A percentile compares a stretch with the other conserved stretches of the same genome.
These are phyloP conservation scores for Hyla sarda DNA, from an alignment of 2,113 vertebrate genomes.

Conservation along the genomic window DNA sequence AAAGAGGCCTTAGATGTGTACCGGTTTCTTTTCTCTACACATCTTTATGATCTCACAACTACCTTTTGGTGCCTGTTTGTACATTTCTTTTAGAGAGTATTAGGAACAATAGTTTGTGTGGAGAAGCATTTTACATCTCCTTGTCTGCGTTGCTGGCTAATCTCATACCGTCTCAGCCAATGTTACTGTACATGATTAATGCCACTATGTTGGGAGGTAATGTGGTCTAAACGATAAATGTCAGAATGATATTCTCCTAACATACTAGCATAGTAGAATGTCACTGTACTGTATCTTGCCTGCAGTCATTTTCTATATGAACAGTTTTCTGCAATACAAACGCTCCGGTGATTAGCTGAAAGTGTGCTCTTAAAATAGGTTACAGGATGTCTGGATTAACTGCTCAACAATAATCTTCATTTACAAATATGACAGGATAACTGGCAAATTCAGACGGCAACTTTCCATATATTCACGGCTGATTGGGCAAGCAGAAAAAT, in stretches of 20 bases:
- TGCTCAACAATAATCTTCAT: conserved; percentile 14
- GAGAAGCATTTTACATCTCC: neutral
- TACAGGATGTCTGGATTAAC: conserved; percentile 18
- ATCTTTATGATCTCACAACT: neutral
- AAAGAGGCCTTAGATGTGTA: too few species aligned
- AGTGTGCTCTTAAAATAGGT: conserved; percentile 27
- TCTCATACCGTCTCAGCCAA: neutral
- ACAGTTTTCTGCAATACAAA: conserved; percentile 7
- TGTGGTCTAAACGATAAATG: conserved; percentile 39
- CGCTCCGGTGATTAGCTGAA: conserved; percentile 7
- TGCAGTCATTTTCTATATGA: conserved; percentile 30
- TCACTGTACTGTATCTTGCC: conserved; percentile 31
- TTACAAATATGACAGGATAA: conserved; percentile 8
- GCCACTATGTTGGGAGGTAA: conserved; percentile 1
- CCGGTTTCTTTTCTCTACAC: neutral
- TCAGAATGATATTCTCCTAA: conserved; percentile 29
- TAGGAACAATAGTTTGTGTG: neutral
- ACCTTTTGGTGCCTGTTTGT: neutral
- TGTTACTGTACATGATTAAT: conserved; percentile 37
- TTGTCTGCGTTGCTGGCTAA: neutral
- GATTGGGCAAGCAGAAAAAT: neutral
- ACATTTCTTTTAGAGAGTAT: neutral
- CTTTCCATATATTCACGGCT: conserved; percentile 7
- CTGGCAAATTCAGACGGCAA: neutral
- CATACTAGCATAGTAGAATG: conserved; percentile 2